Conservation (phyloP, 2,888 invertebrate genomes). For the Parnassius smintheus region DNA sequence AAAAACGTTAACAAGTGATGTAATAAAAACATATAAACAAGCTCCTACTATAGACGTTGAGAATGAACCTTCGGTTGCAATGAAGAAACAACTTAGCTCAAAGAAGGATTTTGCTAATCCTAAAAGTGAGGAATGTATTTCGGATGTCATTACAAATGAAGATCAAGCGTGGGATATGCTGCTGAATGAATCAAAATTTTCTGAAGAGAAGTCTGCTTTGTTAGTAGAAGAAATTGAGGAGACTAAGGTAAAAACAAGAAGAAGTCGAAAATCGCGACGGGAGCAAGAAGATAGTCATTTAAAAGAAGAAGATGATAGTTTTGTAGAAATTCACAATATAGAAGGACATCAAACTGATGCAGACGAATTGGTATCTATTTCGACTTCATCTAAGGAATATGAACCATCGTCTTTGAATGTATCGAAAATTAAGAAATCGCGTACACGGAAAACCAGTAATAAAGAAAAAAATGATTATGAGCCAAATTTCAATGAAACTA, state of each 20-base stretch:
- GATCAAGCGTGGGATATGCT: conserved; percentile 75
- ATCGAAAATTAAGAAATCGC: conserved; percentile 55
- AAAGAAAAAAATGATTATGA: conserved; percentile 50
- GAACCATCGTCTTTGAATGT: conserved; percentile 48
- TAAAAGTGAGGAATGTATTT: conserved; percentile 34
- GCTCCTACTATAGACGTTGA: conserved; percentile 21
- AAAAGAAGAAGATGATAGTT: conserved; percentile 67
- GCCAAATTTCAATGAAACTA: conserved; percentile 39
- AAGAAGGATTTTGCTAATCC: conserved; percentile 35
- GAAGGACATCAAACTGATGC: conserved; percentile 59
- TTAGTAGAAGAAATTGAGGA: conserved; percentile 49
- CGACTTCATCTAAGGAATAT: conserved; percentile 59
- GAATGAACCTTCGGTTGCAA: conserved; percentile 27
- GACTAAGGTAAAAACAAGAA: conserved; percentile 58
- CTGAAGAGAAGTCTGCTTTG: conserved; percentile 33
- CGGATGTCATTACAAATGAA: conserved; percentile 54
- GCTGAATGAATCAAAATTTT: conserved; percentile 53
- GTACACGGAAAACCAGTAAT: conserved; percentile 53
- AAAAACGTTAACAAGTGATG: neutral
- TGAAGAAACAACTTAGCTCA: conserved; percentile 31
- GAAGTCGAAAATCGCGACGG: conserved; percentile 53
- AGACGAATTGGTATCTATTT: conserved; percentile 68
- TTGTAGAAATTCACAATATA: conserved; percentile 73
- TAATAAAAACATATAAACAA: conserved; percentile 1
- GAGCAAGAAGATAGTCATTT: conserved; percentile 53